Percentiles rank a stretch among this genome's conserved stretches.
phyloP scores from a whole-genome alignment of 2,797 vertebrate species.

The Gorsachius magnificus region DNA sequence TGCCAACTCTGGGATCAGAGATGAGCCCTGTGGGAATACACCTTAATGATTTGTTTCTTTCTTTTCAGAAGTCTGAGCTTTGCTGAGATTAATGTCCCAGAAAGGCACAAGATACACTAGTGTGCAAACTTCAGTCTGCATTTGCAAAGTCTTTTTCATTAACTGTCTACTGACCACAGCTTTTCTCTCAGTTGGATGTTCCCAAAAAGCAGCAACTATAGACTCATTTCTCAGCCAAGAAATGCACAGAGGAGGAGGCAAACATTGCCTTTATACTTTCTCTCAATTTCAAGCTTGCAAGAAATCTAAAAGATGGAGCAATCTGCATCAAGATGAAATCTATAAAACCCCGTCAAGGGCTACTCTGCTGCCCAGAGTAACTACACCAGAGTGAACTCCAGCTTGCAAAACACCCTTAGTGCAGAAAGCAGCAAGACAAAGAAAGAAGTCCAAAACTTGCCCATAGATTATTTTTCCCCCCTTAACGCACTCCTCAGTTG shows the following conservation, averaged over 20 bases:
- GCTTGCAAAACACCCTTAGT: neutral
- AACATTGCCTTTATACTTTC: neutral
- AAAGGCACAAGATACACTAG: neutral
- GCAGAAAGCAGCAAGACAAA: neutral
- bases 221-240: neutral
- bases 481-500: neutral
- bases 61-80: neutral
- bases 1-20: neutral
- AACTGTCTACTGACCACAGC: neutral
- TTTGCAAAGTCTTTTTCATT: neutral
- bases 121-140: neutral
- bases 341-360: neutral
- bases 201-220: neutral
- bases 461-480: neutral
- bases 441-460: neutral
- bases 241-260: neutral
- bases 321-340: neutral
- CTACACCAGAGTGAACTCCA: neutral
- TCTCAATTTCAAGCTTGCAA: neutral
- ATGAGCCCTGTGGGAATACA: neutral
- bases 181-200: neutral
- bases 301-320: neutral
- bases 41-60: neutral
- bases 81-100: neutral
- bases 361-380: constrained; percentile 5